Evolutionary conservation across 2,797 vertebrate species (phyloP), one percentile per base, ranked within the genome.

Genomic region (Pseudomugil gertrudae): DNA sequence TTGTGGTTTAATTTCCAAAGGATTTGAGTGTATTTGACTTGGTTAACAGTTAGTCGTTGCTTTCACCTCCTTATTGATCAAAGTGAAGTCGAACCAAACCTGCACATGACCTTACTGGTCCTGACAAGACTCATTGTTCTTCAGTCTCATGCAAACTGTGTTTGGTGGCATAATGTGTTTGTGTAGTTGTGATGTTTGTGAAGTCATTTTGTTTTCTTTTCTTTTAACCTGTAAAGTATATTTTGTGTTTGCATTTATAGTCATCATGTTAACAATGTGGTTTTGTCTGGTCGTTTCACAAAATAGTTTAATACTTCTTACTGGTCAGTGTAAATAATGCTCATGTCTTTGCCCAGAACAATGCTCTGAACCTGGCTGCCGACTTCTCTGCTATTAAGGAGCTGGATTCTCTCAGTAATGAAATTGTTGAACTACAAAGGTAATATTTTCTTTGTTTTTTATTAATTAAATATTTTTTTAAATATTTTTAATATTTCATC

Each of bases 341-440:
- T 40, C n/a, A 8, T 60, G 0, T 51, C 17, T 66, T 9, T 63
- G 90, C 93, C 78, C 93, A 99, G 97, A 94, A 77, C 86, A 89
- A 91, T 65, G 55, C 90, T 76, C 89, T 83, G 51, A 91, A 94
- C 91, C 91, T 95, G 78, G 92, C 95, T 65, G 96, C 97, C 60
- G 98, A 99, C 91, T 99, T 99, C 90, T 98, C 98, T 79, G 98
- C 98, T 80, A 99, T 99, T 92, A 99, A 99, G 86, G 98, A 99
- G 78, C 92, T 99, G 79, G 98, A 99, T 90, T 95, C 96, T 0
- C 94, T 99, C 86, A 98, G 95, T 91, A 99, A 99, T 67, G 98
- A 99, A 93, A 99, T 99, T 79, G 92, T 98, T 67, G 98, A 99
- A 76, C 90, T 99, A 63, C 98, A 99, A 88, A 96, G 93, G 98